These are phyloP conservation scores for Platygyra sinensis DNA, from an alignment of 64 coral and sea anemone species.

Conservation along the genomic window DNA sequence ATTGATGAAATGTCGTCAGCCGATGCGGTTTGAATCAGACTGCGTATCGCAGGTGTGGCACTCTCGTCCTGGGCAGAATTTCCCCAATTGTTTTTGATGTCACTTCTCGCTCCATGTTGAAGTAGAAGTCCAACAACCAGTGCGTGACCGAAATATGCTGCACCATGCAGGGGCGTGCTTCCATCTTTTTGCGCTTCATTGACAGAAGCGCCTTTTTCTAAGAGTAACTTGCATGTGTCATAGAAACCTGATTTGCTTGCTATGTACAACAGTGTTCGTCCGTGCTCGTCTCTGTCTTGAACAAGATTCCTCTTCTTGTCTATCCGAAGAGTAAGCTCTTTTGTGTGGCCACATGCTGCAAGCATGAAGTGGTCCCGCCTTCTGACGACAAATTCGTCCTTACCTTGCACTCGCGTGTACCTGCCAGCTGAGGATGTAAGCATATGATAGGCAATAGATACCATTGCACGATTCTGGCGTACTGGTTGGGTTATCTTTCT, in stretches of 20 bases:
- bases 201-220: constrained; percentile 31
- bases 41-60: not conserved
- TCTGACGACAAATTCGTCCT: not conserved
- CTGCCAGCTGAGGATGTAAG: constrained; percentile 38
- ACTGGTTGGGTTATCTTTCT: not conserved
- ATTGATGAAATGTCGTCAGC: constrained; percentile 3
- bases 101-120: constrained; percentile 39
- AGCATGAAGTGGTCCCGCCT: constrained; percentile 33
- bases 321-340: constrained; percentile 9
- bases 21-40: constrained; percentile 19
- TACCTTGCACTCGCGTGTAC: not conserved
- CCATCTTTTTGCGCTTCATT: constrained; percentile 53
- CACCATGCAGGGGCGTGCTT: constrained; percentile 57
- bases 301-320: not conserved
- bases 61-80: constrained; percentile 36
- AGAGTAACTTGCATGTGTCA: constrained; percentile 44
- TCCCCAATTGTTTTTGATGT: constrained; percentile 47
- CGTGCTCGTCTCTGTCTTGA: constrained; percentile 28
- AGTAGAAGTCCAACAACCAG: constrained; percentile 45
- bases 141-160: constrained; percentile 41
- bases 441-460: constrained; percentile 48
- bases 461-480: constrained; percentile 39
- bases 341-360: constrained; percentile 50
- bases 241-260: constrained; percentile 62
- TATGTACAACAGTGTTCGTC: constrained; percentile 36